Base-by-base conservation (phyloP, 1,140 invertebrate genomes). In the Ericerus pela region DNA sequence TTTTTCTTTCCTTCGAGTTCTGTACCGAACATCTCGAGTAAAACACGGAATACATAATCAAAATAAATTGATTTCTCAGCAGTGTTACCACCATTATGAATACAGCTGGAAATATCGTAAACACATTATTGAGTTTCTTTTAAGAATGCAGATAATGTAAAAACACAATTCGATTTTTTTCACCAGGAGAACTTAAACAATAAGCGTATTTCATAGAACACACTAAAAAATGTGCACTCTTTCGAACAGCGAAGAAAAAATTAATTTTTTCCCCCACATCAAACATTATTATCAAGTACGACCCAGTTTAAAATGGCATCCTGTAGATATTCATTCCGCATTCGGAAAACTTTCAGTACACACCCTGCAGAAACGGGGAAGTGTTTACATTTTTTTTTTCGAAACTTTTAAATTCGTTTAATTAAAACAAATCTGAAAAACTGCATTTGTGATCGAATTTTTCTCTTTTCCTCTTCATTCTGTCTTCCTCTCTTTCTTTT, bases 271-370 rank as follows among this genome's bases (percentile, higher is more conserved):
- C n/a, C n/a, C 30, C 8, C 8, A n/a, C n/a, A 33, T 33, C 8
- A 33, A 33, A 33, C 8, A 10, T 33, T 10, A 33, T 33, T n/a
- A n/a, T n/a, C n/a, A 8, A n/a, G 8, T 8, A 24, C 41, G 41
- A 47, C 41, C 41, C 14, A 47, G 2, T 47, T 47, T 47, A 47
- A 20, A 22, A 47, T 47, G 11, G 41, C 41, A 47, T 47, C 41
- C 41, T 47, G 41, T 47, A 24, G 41, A 47, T 47, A 47, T 47
- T 22, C 10, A 47, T 24, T 47, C 11, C 3, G 41, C 18, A 10
- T 14, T 24, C 2, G 10, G 22, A 8, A 14, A 47, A 20, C 26
- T 4, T 47, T 20, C 41, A 22, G 41, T 24, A 47, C 41, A 47
- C 41, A 47, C 41, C 41, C 41, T 47, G n/a, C 20, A 47, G 14